Evolutionary conservation across 2,113 vertebrate species (phyloP).

Genomic region (Indicator indicator): DNA sequence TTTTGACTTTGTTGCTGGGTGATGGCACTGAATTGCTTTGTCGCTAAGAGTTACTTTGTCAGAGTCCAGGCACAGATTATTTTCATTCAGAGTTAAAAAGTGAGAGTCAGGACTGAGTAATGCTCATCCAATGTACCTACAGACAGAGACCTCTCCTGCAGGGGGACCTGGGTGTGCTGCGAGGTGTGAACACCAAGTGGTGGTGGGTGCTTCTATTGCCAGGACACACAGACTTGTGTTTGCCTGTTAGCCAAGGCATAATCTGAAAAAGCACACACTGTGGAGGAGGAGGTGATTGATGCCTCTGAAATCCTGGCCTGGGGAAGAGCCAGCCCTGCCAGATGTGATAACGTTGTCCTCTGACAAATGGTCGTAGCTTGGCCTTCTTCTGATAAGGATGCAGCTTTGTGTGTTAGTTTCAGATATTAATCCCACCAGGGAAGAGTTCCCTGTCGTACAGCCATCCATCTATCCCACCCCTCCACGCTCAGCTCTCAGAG

Average conservation of each 20-base stretch:
- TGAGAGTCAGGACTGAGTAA: neutral
- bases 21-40: neutral
- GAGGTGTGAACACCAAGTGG: neutral
- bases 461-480: neutral
- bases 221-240: neutral
- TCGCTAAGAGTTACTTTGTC: neutral
- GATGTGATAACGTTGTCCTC: constrained; percentile 32
- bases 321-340: constrained; percentile 23
- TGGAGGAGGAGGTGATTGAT: constrained; percentile 46
- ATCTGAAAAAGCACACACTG: constrained; percentile 24
- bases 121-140: neutral
- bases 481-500: neutral
- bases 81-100: neutral
- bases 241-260: neutral
- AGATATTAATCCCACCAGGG: neutral
- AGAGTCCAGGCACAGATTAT: neutral
- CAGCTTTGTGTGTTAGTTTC: neutral
- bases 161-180: neutral
- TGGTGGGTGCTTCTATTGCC: neutral
- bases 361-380: neutral
- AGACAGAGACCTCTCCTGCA: neutral
- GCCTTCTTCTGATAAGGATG: neutral
- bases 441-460: neutral
- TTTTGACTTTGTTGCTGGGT: neutral
- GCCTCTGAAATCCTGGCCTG: constrained; percentile 35